Conservation (phyloP, 2,888 invertebrate genomes). For the Xylota sylvarum region DNA sequence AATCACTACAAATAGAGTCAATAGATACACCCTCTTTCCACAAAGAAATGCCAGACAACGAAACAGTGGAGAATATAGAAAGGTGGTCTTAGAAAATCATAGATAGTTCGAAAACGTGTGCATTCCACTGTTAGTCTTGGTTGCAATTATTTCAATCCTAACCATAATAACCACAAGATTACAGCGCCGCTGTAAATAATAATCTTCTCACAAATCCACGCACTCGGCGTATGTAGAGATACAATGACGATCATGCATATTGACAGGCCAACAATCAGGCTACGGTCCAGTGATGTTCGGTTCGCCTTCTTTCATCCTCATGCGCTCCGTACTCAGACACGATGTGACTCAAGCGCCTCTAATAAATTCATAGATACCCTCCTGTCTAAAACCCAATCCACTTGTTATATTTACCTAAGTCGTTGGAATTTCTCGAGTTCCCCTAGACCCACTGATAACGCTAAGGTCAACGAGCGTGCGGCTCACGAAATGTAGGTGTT, state of each 20-base stretch:
- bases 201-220: not conserved
- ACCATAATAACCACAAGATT: slow-evolving; percentile 17
- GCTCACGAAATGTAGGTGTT: slow-evolving; percentile 27
- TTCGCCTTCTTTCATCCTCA: slow-evolving; percentile 7
- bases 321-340: not conserved
- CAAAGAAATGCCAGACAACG: too few species aligned
- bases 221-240: slow-evolving; percentile 26
- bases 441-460: slow-evolving; percentile 16
- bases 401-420: slow-evolving; percentile 12
- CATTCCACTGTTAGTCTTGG: slow-evolving; percentile 1
- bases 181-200: not conserved
- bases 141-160: slow-evolving; percentile 2
- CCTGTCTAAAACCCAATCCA: not conserved
- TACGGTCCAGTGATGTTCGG: slow-evolving; percentile 14
- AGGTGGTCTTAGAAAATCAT: too few species aligned
- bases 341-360: slow-evolving; percentile 33
- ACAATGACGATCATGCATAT: slow-evolving; percentile 53
- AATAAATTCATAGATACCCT: slow-evolving; percentile 25
- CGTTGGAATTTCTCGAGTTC: slow-evolving; percentile 4
- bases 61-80: too few species aligned
- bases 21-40: too few species aligned
- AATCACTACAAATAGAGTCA: too few species aligned
- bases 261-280: slow-evolving; percentile 57
- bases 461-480: slow-evolving; percentile 22
- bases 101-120: not conserved